These are phyloP conservation scores for Etheostoma nigrum DNA, from an alignment of 2,797 vertebrate species.

Conservation along the genomic window DNA sequence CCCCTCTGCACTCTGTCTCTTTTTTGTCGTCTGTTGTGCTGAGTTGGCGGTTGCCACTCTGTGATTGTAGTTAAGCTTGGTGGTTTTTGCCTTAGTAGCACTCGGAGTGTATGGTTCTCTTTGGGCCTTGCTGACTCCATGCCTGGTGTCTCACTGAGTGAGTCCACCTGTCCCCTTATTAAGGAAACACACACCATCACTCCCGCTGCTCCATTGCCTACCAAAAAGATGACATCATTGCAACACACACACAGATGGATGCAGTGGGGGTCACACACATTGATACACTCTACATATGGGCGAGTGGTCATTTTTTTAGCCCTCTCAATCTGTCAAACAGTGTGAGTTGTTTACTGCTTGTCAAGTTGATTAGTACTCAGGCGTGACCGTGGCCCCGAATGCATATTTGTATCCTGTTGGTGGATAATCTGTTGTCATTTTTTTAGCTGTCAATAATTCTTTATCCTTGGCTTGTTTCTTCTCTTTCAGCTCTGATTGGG, in stretches of 20 bases:
- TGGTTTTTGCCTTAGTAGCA: slow-evolving; percentile 54
- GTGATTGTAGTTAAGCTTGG: slow-evolving; percentile 64
- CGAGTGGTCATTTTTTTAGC: slow-evolving; percentile 44
- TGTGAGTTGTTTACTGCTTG: slow-evolving; percentile 66
- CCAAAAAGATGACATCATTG: slow-evolving; percentile 67
- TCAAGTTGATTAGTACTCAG: slow-evolving; percentile 50
- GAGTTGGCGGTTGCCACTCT: slow-evolving; percentile 69
- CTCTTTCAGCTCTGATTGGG: slow-evolving; percentile 90
- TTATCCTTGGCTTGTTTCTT: slow-evolving; percentile 33
- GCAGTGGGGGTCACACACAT: slow-evolving; percentile 60
- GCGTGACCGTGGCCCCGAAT: slow-evolving; percentile 29
- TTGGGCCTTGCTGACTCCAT: slow-evolving; percentile 62
- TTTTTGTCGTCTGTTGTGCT: slow-evolving; percentile 67
- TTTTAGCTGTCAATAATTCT: slow-evolving; percentile 23
- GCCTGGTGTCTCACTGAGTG: slow-evolving; percentile 65
- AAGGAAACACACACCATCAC: slow-evolving; percentile 37
- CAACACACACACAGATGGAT: slow-evolving; percentile 64
- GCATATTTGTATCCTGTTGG: slow-evolving; percentile 24
- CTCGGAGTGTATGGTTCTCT: slow-evolving; percentile 60
- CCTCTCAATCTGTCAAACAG: slow-evolving; percentile 58
- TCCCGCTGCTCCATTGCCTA: slow-evolving; percentile 39
- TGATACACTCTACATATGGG: slow-evolving; percentile 67
- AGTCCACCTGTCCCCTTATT: slow-evolving; percentile 77
- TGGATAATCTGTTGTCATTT: slow-evolving; percentile 25
- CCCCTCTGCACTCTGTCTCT: slow-evolving; percentile 37